Percentiles rank a stretch among this genome's conserved stretches.
Conservation (phyloP, 2,888 invertebrate genomes). For the Sarcophaga rosellei region DNA sequence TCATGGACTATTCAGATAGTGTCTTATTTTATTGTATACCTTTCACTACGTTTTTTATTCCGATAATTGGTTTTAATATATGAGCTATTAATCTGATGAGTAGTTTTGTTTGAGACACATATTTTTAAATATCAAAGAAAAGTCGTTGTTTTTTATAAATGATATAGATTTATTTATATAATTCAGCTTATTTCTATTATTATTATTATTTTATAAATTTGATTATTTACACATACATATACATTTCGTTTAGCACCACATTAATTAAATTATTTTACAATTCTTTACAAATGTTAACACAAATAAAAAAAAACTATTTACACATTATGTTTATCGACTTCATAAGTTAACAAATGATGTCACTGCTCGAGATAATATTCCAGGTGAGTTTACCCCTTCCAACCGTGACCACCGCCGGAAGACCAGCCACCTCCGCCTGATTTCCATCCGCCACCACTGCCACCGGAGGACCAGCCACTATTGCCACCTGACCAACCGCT, state of each 20-base stretch:
- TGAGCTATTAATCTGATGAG: background rate
- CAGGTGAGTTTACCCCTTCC: conserved; percentile 65
- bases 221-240: conserved; percentile 62
- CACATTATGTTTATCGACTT: background rate
- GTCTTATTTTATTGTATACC: too few relatives aligned
- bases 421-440: conserved; percentile 51
- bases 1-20: too few relatives aligned
- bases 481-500: conserved; percentile 68
- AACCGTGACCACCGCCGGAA: conserved; percentile 64
- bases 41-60: too few relatives aligned
- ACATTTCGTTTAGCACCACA: conserved; percentile 43
- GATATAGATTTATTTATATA: conserved; percentile 21
- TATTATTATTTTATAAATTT: conserved; percentile 60
- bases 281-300: conserved; percentile 12
- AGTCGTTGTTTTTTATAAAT: background rate
- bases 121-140: too few relatives aligned
- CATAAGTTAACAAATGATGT: conserved; percentile 39
- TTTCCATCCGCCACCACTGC: conserved; percentile 64
- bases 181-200: conserved; percentile 54
- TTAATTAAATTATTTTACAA: conserved; percentile 18
- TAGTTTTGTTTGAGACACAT: too few relatives aligned
- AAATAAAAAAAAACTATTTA: conserved; percentile 51
- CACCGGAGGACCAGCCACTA: conserved; percentile 51
- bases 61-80: too few relatives aligned
- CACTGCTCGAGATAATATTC: conserved; percentile 41